Evolutionary conservation across 2,888 invertebrate genomes (phyloP), one percentile per base, ranked within the genome.

Genomic region (Oxytorus armatus): DNA sequence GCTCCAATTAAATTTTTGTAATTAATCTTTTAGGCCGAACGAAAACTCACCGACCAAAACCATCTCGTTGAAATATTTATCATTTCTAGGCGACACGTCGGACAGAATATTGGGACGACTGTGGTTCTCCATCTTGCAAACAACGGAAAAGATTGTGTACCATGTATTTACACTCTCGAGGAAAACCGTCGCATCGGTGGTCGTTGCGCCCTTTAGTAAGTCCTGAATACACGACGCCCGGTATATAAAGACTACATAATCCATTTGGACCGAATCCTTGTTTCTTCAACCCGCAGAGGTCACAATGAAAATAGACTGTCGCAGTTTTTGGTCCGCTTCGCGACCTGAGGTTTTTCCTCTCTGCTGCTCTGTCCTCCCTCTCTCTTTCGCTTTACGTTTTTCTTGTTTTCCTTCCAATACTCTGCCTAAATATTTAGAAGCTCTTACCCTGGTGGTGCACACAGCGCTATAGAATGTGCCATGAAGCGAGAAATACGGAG

Each of bases 401-500:
- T 36, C 10, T 36, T 8, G 4, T 59, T 77, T 57, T 61, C 10
- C 18, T 21, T 23, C 11, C 23, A 21, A 10, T 23, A 51, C 49
- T 51, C 72, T 53, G 55, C 49, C 81, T 86, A 86, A 87, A 88
- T 88, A 86, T 88, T 88, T 86, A 86, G 84, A 83, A 79, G 84
- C 84, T 86, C 83, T 87, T 85, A 87, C 82, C 82, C 74, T 2
- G n/a, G 66, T 0, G 63, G 25, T 39, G 10, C 42, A 14, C 18
- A 14, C 53, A 21, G 14, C 23, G 14, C 16, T 18, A 29, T 23
- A 8, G 53, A 73, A 66, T 57, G 23, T 44, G 8, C 61, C 29
- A 36, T 23, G 59, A 66, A 57, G 44, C 18, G 42, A 79, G 44
- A 44, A 21, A 39, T 7, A 16, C 10, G 18, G 11, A 59, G 18